phyloP scores from a whole-genome alignment of 2,888 invertebrate genomes.

The Latrodectus elegans region DNA sequence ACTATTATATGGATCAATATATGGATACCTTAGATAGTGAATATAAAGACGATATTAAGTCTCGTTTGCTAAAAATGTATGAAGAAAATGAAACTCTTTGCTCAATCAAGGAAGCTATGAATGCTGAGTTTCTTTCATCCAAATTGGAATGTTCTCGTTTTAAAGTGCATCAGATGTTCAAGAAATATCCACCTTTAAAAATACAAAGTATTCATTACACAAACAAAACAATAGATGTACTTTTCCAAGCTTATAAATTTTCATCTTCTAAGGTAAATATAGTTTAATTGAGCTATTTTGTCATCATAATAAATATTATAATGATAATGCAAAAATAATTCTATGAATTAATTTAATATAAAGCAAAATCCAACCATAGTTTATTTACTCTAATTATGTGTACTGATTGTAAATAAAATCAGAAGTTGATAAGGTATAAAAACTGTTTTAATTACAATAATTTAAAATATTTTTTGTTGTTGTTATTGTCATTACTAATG shows the following conservation, averaged over 20 bases:
- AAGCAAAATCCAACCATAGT: too few species aligned
- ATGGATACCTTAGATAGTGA: background rate
- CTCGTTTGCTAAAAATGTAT: constrained; percentile 17
- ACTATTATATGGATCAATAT: background rate
- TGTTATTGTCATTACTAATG: too few species aligned
- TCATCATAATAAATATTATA: background rate
- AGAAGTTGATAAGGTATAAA: too few species aligned
- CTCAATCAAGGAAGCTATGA: constrained; percentile 37
- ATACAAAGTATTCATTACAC: constrained; percentile 40
- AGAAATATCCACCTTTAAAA: constrained; percentile 26
- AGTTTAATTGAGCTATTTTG: background rate
- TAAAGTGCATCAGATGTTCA: constrained; percentile 21
- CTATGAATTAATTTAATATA: too few species aligned
- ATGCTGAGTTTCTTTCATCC: constrained; percentile 38
- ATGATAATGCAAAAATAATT: too few species aligned
- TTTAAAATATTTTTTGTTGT: too few species aligned
- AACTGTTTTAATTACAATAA: too few species aligned
- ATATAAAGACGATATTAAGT: background rate
- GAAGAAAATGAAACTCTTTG: constrained; percentile 5
- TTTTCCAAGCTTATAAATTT: constrained; percentile 17
- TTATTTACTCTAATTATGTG: too few species aligned
- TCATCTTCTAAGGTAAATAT: constrained; percentile 29
- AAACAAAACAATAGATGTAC: constrained; percentile 21
- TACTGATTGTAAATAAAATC: too few species aligned
- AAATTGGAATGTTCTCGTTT: constrained; percentile 34